These are phyloP conservation scores for Tragulus kanchil DNA, from an alignment of 2,113 vertebrate species.

Conservation along the genomic window DNA sequence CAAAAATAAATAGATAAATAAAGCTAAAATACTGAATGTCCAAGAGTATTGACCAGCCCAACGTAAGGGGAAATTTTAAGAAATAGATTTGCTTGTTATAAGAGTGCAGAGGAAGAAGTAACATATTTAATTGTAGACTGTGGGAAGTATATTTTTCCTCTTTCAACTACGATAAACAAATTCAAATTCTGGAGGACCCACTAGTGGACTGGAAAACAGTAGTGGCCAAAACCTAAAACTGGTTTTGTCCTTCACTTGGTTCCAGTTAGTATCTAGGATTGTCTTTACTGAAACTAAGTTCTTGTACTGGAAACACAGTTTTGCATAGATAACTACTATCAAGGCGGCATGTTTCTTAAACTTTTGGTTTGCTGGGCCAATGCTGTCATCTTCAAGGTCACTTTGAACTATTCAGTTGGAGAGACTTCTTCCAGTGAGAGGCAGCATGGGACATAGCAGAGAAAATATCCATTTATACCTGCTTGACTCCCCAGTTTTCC, in stretches of 20 bases:
- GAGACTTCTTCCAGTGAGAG: not conserved
- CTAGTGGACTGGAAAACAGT: not conserved
- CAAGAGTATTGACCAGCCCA: not conserved
- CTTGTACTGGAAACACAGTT: not conserved
- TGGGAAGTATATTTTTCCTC: not conserved
- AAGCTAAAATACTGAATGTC: not conserved
- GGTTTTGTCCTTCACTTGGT: not conserved
- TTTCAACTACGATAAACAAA: not conserved
- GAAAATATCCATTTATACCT: not conserved
- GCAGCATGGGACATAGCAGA: fast-evolving
- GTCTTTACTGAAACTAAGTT: not conserved
- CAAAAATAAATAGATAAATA: not conserved
- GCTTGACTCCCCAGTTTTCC: not conserved
- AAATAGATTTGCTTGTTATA: not conserved
- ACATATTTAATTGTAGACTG: not conserved
- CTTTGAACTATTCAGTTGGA: not conserved
- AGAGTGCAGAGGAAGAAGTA: not conserved
- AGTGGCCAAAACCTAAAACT: not conserved
- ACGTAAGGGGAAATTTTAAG: not conserved
- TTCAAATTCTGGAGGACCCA: not conserved
- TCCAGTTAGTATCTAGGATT: not conserved
- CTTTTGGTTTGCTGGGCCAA: no score
- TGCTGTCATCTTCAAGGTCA: not conserved
- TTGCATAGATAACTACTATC: not conserved
- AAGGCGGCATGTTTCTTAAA: not conserved